Evolutionary conservation across 2,888 invertebrate species (phyloP).

Genomic region (Nomada fabriciana): DNA sequence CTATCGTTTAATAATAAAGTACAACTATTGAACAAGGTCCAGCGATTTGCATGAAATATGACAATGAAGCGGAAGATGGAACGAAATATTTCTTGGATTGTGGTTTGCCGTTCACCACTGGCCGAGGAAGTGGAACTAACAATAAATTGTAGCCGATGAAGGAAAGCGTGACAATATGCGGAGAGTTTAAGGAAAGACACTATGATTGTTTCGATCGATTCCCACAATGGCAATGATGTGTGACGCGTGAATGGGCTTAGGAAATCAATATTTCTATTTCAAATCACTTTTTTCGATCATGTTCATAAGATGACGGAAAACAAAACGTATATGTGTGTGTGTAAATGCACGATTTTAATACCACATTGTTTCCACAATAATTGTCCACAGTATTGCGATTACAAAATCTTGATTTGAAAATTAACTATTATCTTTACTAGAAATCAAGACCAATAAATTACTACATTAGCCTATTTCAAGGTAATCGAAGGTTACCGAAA

Average conservation of each 20-base stretch:
- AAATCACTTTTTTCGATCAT: neutral
- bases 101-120: slow-evolving; percentile 48
- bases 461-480: too few species aligned
- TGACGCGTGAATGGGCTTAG: slow-evolving; percentile 38
- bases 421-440: too few species aligned
- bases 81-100: slow-evolving; percentile 47
- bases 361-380: neutral
- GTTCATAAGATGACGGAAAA: neutral
- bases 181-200: slow-evolving; percentile 15
- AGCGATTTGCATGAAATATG: slow-evolving; percentile 8
- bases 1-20: neutral
- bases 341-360: neutral
- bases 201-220: slow-evolving; percentile 44
- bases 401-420: too few species aligned
- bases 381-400: neutral
- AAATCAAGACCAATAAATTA: too few species aligned
- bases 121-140: slow-evolving; percentile 5
- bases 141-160: slow-evolving; percentile 35
- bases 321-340: neutral
- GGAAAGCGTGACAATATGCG: slow-evolving; percentile 58
- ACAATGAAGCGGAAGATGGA: slow-evolving; percentile 41
- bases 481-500: too few species aligned
- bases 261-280: slow-evolving; percentile 18
- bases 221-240: slow-evolving; percentile 45
- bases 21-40: slow-evolving; percentile 8